Evolutionary conservation across 1,140 invertebrate genomes (phyloP), one percentile per base, ranked within the genome.

Genomic region (Thrips palmi): DNA sequence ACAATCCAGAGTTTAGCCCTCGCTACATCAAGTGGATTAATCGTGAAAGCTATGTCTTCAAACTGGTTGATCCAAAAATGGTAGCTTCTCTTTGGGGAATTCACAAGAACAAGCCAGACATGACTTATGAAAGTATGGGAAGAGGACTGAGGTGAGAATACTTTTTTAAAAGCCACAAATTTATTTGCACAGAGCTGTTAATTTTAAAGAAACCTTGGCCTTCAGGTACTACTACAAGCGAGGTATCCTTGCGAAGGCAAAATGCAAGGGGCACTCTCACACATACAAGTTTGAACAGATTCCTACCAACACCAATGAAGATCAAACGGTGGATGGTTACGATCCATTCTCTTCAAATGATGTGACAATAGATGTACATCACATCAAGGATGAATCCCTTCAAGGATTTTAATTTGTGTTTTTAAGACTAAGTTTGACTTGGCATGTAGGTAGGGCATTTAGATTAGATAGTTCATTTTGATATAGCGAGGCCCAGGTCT

Each of bases 41-140:
- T 49, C 49, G 71, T 39, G 64, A 70, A 43, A 70, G 69, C 41
- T 71, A 72, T 21, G 63, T 74, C 40, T 74, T 74, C 54, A 77
- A 77, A 50, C 53, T 77, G 44, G 71, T 78, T 2, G 75, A 77
- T 53, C 74, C 71, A 1, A 77, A 77, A 51, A 71, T 70, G 15
- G 74, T 77, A 28, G 74, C 71, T 15, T 57, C 63, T 41, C 51
- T 77, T n/a, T 77, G 74, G 74, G 74, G 74, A 32, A 51, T 68
- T 15, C 73, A 77, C 52, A 77, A 77, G 54, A 78, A 78, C 52
- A 77, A 78, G 51, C 74, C 74, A 8, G 70, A 75, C 47, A 77
- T 78, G 74, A 77, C 77, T 50, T 77, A 77, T 49, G 74, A 77
- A 54, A 78, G 75, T 14, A 77, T 77, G 75, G 74, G 75, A 3